These are phyloP conservation scores for Dunckerocampus dactyliophorus DNA, from an alignment of 2,113 vertebrate genomes.

Conservation along the genomic window DNA sequence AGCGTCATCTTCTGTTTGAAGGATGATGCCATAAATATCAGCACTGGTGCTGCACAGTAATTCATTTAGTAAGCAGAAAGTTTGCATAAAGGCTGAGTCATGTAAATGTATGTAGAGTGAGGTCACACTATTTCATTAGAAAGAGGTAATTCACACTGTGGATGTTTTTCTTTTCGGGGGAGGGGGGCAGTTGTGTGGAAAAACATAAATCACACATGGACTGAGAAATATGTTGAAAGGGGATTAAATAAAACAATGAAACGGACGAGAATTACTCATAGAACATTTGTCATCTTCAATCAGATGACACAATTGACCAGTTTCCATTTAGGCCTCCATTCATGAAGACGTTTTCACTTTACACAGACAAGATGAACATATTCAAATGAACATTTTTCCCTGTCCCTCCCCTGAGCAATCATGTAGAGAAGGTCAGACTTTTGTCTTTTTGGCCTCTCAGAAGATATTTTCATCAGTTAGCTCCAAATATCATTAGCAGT, in stretches of 20 bases:
- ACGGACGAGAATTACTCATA: background rate
- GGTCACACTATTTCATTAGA: slow-evolving; percentile 36
- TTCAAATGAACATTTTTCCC: slow-evolving; percentile 1
- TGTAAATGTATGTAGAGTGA: slow-evolving; percentile 31
- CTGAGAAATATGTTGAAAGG: background rate
- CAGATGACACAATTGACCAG: background rate
- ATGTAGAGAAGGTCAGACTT: slow-evolving; percentile 19
- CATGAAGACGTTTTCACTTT: background rate
- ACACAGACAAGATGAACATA: slow-evolving; percentile 13
- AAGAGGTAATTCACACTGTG: slow-evolving; percentile 24
- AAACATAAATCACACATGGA: slow-evolving; percentile 9
- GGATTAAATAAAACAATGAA: slow-evolving; percentile 5
- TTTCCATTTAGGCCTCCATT: background rate
- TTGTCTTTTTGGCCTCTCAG: slow-evolving; percentile 14
- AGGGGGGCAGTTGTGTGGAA: slow-evolving; percentile 16
- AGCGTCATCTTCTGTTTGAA: slow-evolving; percentile 16
- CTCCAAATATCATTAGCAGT: slow-evolving; percentile 21
- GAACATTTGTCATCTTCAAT: background rate
- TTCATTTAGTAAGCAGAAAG: slow-evolving; percentile 53
- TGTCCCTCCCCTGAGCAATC: slow-evolving; percentile 6
- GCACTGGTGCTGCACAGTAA: slow-evolving; percentile 19
- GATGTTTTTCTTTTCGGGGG: slow-evolving; percentile 23
- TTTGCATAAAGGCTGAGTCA: slow-evolving; percentile 65
- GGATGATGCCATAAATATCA: slow-evolving; percentile 31
- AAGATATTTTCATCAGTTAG: slow-evolving; percentile 26